Conservation (phyloP, 2,888 invertebrate species). For the Stratiomys singularior region DNA sequence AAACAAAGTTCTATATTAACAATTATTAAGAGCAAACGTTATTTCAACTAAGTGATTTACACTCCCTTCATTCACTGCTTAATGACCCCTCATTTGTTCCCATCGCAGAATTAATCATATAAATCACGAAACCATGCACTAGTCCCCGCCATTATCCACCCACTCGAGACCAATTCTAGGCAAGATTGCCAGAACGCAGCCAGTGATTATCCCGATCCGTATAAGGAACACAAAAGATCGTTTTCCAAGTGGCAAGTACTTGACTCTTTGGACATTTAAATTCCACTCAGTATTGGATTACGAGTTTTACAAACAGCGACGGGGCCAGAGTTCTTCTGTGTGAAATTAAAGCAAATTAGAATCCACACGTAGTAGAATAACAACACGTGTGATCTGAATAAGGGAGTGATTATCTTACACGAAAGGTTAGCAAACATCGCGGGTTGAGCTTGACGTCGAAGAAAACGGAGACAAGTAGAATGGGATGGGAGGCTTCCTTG, state of each 20-base stretch:
- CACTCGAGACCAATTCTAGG: background rate
- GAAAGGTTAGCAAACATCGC: background rate
- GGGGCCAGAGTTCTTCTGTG: background rate
- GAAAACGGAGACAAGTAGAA: background rate
- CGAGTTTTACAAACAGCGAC: slow-evolving; percentile 6
- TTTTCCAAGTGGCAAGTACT: slow-evolving; percentile 32
- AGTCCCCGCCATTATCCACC: slow-evolving; percentile 6
- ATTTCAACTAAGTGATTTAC: too few relatives aligned
- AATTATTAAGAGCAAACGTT: too few relatives aligned
- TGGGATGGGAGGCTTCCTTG: background rate
- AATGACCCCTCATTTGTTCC: background rate
- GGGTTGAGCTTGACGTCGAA: background rate
- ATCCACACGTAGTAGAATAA: slow-evolving; percentile 25
- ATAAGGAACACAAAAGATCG: slow-evolving; percentile 33
- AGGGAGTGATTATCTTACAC: slow-evolving; percentile 37
- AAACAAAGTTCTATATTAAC: too few relatives aligned
- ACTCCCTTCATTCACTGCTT: too few relatives aligned
- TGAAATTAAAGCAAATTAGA: slow-evolving; percentile 40
- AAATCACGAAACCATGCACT: slow-evolving; percentile 15
- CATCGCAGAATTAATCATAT: slow-evolving; percentile 2
- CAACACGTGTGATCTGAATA: slow-evolving; percentile 31
- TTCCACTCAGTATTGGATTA: slow-evolving; percentile 30
- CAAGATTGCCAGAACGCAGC: background rate
- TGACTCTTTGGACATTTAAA: slow-evolving; percentile 15
- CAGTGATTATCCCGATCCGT: slow-evolving; percentile 12